phyloP scores from a whole-genome alignment of 2,113 vertebrate genomes.

The Myocastor coypus region DNA sequence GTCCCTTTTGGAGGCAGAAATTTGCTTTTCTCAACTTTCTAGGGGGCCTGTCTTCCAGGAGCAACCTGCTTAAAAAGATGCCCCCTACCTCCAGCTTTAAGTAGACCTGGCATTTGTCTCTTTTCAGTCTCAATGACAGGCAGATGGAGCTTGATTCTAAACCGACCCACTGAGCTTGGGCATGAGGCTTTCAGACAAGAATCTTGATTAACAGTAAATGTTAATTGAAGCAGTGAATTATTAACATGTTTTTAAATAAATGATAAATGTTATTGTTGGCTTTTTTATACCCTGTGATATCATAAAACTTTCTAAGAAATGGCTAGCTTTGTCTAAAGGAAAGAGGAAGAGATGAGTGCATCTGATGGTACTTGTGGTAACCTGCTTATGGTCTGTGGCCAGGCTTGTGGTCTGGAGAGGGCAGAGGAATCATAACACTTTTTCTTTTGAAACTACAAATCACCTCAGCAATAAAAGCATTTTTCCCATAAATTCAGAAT shows the following conservation, averaged over 20 bases:
- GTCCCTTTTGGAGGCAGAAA: neutral
- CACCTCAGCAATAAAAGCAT: neutral
- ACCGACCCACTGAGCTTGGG: constrained; percentile 60
- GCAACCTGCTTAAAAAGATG: constrained; percentile 40
- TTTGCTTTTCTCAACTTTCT: constrained; percentile 41
- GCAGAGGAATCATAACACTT: neutral
- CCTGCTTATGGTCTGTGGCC: neutral
- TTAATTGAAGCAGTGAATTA: constrained; percentile 85
- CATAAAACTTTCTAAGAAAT: constrained; percentile 75
- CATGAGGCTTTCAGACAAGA: constrained; percentile 71
- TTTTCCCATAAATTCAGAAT: constrained; percentile 18
- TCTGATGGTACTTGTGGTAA: neutral
- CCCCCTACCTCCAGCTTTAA: neutral
- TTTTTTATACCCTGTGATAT: constrained; percentile 61
- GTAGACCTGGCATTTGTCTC: constrained; percentile 67
- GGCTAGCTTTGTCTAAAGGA: constrained; percentile 24
- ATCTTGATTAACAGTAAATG: constrained; percentile 82
- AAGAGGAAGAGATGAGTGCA: constrained; percentile 20
- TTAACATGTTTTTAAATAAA: constrained; percentile 81
- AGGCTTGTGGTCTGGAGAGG: neutral
- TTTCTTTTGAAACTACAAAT: constrained; percentile 4
- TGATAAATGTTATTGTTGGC: constrained; percentile 75
- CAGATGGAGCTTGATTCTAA: constrained; percentile 72
- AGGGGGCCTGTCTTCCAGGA: neutral
- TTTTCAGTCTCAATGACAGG: constrained; percentile 23